phyloP scores from a whole-genome alignment of 2,888 invertebrate genomes.

The Eupelmus urozonus region DNA sequence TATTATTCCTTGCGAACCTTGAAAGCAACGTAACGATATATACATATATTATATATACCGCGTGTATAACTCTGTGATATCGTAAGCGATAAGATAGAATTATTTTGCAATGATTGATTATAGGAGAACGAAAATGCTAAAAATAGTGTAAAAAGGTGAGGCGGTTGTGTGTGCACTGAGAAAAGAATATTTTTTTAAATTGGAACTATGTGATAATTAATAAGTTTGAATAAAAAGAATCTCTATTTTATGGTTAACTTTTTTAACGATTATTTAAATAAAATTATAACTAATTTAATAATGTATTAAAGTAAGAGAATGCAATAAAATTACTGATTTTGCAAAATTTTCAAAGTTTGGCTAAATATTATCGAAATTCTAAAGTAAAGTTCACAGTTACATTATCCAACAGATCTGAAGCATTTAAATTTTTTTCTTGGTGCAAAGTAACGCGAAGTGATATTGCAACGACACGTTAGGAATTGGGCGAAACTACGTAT shows the following conservation, averaged over 20 bases:
- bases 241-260: conserved; percentile 23
- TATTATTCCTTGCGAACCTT: conserved; percentile 51
- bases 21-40: conserved; percentile 65
- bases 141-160: conserved; percentile 53
- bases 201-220: conserved; percentile 45
- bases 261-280: conserved; percentile 25
- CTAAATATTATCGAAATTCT: too few species aligned
- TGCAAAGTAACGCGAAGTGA: conserved; percentile 52
- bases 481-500: conserved; percentile 11
- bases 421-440: conserved; percentile 50
- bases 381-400: not conserved
- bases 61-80: conserved; percentile 76
- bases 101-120: conserved; percentile 70
- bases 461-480: conserved; percentile 39
- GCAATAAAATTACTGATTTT: not conserved
- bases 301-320: not conserved
- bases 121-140: conserved; percentile 52
- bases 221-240: conserved; percentile 42
- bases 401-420: not conserved
- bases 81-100: conserved; percentile 76
- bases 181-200: conserved; percentile 55
- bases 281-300: too few species aligned
- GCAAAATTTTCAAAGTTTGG: too few species aligned
- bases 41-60: conserved; percentile 63
- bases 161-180: conserved; percentile 57